A percentile compares a stretch with the other conserved stretches of the same genome.
Conservation (phyloP, 2,888 invertebrate genomes). For the Athrips mouffetella region DNA sequence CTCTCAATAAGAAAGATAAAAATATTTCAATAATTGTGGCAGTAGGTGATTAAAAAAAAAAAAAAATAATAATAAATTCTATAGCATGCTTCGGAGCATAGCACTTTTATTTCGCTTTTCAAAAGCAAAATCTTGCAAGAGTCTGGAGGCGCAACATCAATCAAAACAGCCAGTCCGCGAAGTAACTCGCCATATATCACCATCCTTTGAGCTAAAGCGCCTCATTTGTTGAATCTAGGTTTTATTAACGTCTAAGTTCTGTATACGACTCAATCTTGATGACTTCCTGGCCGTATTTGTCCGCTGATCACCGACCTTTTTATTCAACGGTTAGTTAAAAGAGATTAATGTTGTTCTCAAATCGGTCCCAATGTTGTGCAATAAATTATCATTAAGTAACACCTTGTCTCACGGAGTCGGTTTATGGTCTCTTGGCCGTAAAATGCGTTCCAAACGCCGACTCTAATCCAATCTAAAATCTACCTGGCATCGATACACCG, state of each 20-base stretch:
- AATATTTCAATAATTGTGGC: constrained; percentile 31
- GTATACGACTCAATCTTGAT: constrained; percentile 70
- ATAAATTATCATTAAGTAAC: constrained; percentile 76
- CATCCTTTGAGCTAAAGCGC: constrained; percentile 54
- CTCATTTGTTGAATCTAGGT: constrained; percentile 61
- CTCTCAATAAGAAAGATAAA: constrained; percentile 34
- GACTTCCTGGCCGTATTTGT: constrained; percentile 59
- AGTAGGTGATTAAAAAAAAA: constrained; percentile 29
- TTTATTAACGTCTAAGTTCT: constrained; percentile 63
- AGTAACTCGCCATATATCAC: constrained; percentile 52
- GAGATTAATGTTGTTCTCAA: constrained; percentile 69
- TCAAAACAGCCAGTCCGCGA: constrained; percentile 53
- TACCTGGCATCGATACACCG: constrained; percentile 57
- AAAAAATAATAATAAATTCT: no score
- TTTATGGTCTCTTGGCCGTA: constrained; percentile 58
- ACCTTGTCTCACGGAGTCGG: constrained; percentile 55
- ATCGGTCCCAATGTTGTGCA: constrained; percentile 56
- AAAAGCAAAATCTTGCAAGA: constrained; percentile 42
- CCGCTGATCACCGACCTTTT: constrained; percentile 35
- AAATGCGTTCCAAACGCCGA: constrained; percentile 51
- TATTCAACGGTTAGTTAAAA: constrained; percentile 56
- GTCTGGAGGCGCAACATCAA: constrained; percentile 49
- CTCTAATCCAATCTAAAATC: constrained; percentile 65
- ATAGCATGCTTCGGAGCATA: no score
- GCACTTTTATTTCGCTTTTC: constrained; percentile 50